These are phyloP conservation scores for Cherax quadricarinatus DNA, from an alignment of 1,140 invertebrate species.

Conservation along the genomic window DNA sequence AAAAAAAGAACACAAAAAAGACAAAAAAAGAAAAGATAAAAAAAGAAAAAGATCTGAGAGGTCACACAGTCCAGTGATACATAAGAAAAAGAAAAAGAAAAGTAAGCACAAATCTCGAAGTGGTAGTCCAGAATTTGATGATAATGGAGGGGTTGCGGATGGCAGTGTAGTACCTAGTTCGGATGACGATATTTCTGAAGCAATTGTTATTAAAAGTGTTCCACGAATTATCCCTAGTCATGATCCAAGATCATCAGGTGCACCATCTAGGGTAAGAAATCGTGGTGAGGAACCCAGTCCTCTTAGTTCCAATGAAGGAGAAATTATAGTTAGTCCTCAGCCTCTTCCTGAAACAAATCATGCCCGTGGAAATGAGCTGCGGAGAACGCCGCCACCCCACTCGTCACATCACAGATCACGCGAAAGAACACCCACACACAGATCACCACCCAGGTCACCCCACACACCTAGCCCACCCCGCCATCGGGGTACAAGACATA, in stretches of 20 bases:
- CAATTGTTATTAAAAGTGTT: conserved; percentile 49
- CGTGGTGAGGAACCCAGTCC: conserved; percentile 64
- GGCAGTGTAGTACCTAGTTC: conserved; percentile 52
- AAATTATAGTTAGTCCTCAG: conserved; percentile 48
- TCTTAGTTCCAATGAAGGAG: conserved; percentile 64
- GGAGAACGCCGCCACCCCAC: conserved; percentile 47
- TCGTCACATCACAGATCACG: conserved; percentile 40
- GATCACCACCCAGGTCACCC: conserved; percentile 36
- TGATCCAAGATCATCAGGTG: conserved; percentile 54
- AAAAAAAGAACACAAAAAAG: conserved; percentile 72
- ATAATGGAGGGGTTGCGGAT: conserved; percentile 36
- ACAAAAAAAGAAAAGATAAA: conserved; percentile 72
- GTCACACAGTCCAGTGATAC: conserved; percentile 69
- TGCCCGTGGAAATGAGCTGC: conserved; percentile 30
- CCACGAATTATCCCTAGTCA: conserved; percentile 66
- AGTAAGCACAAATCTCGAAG: conserved; percentile 71
- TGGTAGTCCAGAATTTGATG: conserved; percentile 68
- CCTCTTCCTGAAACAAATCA: conserved; percentile 59
- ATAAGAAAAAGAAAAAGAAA: conserved; percentile 73
- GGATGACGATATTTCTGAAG: conserved; percentile 63
- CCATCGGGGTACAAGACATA: conserved; percentile 43
- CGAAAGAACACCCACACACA: conserved; percentile 42
- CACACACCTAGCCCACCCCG: conserved; percentile 53
- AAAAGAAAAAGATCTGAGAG: conserved; percentile 68
- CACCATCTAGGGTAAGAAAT: conserved; percentile 57